Evolutionary conservation across 1,140 invertebrate species (phyloP), one percentile per base, ranked within the genome.

Genomic region (Octopus sinensis): DNA sequence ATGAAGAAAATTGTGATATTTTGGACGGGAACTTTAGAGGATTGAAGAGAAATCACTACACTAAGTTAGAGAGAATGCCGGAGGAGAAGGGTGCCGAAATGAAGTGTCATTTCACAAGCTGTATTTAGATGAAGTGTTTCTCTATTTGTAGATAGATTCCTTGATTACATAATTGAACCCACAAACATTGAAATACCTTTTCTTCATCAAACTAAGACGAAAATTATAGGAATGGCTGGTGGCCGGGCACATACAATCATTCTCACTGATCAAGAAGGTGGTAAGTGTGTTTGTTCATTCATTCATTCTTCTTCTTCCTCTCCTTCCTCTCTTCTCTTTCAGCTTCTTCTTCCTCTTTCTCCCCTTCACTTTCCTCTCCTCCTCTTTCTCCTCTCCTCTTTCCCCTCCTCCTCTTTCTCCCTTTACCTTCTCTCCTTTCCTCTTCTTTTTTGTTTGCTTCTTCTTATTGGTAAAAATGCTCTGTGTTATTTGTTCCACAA

Each of bases 241-340:
- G 97, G 97, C 4, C 91, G 97, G 84, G 96, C 96, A 5, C 97
- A 99, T 91, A 93, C 95, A 10, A 90, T 96, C 6, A 92, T 97
- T 78, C 88, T 96, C 10, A 96, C 96, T 4, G 93, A 94, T 82
- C 93, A 94, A 88, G 95, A 95, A 87, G 90, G 88, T 79, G 93
- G 93, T 76, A 83, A 76, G 81, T 82, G n/a, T 73, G 10, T 51
- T 62, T 30, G 23, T 30, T n/a, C 23, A 56, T 68, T 23, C 13
- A 53, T 80, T 68, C 7, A 9, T 56, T 68, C 23, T 0, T 12
- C 17, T n/a, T 76, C n/a, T 78, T 23, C 73, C 12, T 78, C 17
- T 71, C 6, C n/a, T 12, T 81, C 17, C 43, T 51, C 51, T 54
- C 43, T 52, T 81, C 79, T n/a, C 73, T 81, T 52, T 81, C 51